Evolutionary conservation across 2,797 vertebrate species (phyloP), one percentile per base, ranked within the genome.

Genomic region (Trematomus bernacchii): DNA sequence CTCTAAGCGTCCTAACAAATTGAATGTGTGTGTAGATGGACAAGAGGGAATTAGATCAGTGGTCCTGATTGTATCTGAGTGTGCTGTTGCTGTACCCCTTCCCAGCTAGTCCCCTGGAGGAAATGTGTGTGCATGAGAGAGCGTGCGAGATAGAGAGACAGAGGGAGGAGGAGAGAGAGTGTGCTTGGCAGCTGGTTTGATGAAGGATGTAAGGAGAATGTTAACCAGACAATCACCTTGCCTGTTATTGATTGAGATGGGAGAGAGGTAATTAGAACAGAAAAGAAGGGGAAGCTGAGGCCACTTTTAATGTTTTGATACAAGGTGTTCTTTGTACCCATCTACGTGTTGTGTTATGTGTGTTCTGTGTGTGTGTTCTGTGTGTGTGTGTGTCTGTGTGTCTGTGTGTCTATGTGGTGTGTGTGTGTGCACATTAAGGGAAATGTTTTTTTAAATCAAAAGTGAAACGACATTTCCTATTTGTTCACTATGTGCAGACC

Each of bases 151-250:
- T 33, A 19, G 78, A 71, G 79, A 73, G 82, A 62, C 7, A 15
- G 77, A 44, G 76, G 48, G 44, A 33, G 68, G 67, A 52, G 33
- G 71, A 10, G 60, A 59, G 71, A 15, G 87, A 76, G 82, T 80
- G 91, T 70, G 91, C 86, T 87, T 91, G 87, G 77, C 92, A 94
- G 92, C 92, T 94, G 90, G 92, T 92, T 91, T 95, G 93, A 93
- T 91, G 89, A 88, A 91, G 92, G 92, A 92, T 93, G 93, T 94
- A 93, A 93, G 88, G 93, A 94, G 94, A 95, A 95, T 96, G 92
- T 94, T 96, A 96, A 96, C 93, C 94, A 95, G 94, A 94, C 93
- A 95, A 95, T 96, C 94, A 95, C 93, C 93, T 93, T 92, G 92
- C 89, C 79, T 93, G 89, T 91, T 95, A 94, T 94, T 93, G 94